Evolutionary conservation across 2,888 invertebrate genomes (phyloP).

Genomic region (Schrankia costaestrigalis): DNA sequence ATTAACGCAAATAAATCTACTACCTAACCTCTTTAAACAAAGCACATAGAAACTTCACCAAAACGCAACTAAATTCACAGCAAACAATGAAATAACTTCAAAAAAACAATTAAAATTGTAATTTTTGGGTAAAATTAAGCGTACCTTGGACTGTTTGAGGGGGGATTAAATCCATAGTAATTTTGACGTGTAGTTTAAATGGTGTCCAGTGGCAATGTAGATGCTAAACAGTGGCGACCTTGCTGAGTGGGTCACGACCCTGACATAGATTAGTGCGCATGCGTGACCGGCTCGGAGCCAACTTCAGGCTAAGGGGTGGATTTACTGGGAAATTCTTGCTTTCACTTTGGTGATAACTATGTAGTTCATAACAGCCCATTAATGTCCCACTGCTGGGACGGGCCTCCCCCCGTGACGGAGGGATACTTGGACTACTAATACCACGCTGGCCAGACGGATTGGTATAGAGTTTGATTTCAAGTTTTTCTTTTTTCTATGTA

Average conservation of each 20-base stretch:
- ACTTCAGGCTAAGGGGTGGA: slow-evolving; percentile 18
- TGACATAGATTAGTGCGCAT: slow-evolving; percentile 67
- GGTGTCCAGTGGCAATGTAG: slow-evolving; percentile 38
- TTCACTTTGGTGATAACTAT: too few relatives aligned
- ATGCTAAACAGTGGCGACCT: slow-evolving; percentile 70
- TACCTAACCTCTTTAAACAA: slow-evolving; percentile 5
- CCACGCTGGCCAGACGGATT: too few relatives aligned
- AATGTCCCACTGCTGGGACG: too few relatives aligned
- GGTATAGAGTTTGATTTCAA: too few relatives aligned
- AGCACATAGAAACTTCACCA: neutral
- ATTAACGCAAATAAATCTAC: too few relatives aligned
- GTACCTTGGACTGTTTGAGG: slow-evolving; percentile 51
- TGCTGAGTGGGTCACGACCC: slow-evolving; percentile 63
- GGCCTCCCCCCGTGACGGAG: too few relatives aligned
- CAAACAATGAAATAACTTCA: too few relatives aligned
- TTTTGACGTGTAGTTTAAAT: slow-evolving; percentile 12
- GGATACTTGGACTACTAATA: too few relatives aligned
- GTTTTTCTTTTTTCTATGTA: too few relatives aligned
- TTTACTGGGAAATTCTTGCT: slow-evolving; percentile 1
- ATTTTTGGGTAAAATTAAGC: neutral
- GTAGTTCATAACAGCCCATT: too few relatives aligned
- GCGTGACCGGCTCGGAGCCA: slow-evolving; percentile 42
- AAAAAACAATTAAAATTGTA: neutral
- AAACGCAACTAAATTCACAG: too few relatives aligned
- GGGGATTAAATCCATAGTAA: slow-evolving; percentile 53